Percentiles rank a stretch among this genome's conserved stretches.
phyloP scores from a whole-genome alignment of 37 sponge, comb jelly and placozoan species.

The Dysidea cf. avara region DNA sequence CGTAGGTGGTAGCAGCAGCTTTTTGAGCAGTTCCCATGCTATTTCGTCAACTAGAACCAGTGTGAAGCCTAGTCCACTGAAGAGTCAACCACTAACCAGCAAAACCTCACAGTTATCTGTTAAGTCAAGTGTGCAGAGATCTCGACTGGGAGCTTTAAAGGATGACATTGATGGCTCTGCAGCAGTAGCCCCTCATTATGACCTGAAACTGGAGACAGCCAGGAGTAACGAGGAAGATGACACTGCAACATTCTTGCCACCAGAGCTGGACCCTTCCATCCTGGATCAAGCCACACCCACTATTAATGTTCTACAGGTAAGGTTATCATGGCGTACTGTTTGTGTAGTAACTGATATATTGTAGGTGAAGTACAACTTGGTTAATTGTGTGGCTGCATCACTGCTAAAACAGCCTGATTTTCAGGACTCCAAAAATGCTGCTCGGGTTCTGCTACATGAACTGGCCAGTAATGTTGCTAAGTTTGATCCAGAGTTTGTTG shows the following conservation, averaged over 20 bases:
- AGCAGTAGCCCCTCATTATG: no score
- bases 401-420: slow-evolving; percentile 87
- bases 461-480: slow-evolving; percentile 49
- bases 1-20: no score
- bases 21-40: no score
- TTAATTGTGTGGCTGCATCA: slow-evolving; percentile 93
- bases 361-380: slow-evolving; percentile 60
- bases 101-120: no score
- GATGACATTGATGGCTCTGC: no score
- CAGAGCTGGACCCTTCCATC: slow-evolving; percentile 52
- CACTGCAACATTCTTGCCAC: slow-evolving; percentile 24
- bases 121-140: no score
- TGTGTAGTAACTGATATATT: slow-evolving; percentile 29
- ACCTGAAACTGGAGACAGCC: not conserved
- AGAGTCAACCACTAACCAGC: no score
- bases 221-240: slow-evolving; percentile 6
- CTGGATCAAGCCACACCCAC: slow-evolving; percentile 24
- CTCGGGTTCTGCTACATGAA: slow-evolving; percentile 40
- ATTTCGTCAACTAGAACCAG: no score
- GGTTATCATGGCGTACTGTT: no score
- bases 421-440: slow-evolving; percentile 47
- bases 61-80: no score
- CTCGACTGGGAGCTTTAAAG: no score
- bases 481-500: slow-evolving; percentile 92
- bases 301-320: no score